Base-by-base conservation (phyloP, 2,888 invertebrate genomes). In the Troides aeacus region DNA sequence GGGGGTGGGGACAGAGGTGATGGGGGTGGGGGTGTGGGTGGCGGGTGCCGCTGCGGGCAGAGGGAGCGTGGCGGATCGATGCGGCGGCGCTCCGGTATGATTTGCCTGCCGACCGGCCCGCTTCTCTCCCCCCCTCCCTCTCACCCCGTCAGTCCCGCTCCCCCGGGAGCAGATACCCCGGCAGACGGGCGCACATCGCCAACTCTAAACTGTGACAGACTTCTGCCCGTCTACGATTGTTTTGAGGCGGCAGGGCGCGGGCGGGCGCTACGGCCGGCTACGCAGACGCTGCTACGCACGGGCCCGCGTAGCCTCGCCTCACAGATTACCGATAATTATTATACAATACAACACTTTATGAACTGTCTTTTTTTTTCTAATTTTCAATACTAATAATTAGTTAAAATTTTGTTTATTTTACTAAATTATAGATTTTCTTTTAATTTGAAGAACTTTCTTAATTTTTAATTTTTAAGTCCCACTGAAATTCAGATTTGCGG, bases 81-180 rank as follows among this genome's bases (percentile, higher is more conserved):
- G 88, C 87, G 85, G 83, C 87, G 86, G 87, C 86, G 81, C 85
- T 85, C 81, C 77, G 77, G 87, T 89, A 88, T 89, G 90, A 90
- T 90, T 92, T 90, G 90, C 90, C 88, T 90, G 89, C 88, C 76
- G 77, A 74, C 78, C 75, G 76, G 74, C 76, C 75, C 76, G 72
- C 79, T 78, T 1, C 21, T 1, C 21, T 21, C 21, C 21, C 21
- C 21, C 21, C 21, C n/a, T n/a, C n/a, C n/a, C n/a, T n/a, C n/a
- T 21, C 21, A 21, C 21, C 21, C 21, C 21, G 21, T 21, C 21
- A 21, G 21, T 21, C 21, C 21, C 21, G 21, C 21, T 21, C 21
- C 80, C 81, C 76, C 77, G 78, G 81, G 81, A 81, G 78, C 77
- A 68, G 74, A 73, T 71, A 73, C 75, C 75, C 74, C 75, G 69